Conservation (phyloP, 1,140 invertebrate genomes). For the Gonioctena quinquepunctata region DNA sequence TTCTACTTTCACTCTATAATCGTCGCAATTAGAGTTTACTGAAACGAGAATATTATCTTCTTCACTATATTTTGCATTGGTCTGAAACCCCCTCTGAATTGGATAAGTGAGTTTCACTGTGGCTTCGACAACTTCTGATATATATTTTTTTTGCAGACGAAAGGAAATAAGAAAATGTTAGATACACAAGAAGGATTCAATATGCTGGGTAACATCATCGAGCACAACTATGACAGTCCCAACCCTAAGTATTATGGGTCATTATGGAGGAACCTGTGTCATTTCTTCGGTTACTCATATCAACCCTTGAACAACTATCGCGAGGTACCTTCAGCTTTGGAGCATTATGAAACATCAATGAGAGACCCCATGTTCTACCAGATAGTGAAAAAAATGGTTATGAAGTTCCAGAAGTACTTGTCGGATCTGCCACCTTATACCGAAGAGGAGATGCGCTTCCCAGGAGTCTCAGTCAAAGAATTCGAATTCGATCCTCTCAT, state of each 20-base stretch:
- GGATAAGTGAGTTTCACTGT: too few species aligned
- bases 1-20: too few species aligned
- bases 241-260: constrained; percentile 63
- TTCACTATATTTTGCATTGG: too few species aligned
- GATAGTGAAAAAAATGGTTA: constrained; percentile 61
- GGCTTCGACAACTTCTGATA: background rate
- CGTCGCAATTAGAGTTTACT: too few species aligned
- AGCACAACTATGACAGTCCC: constrained; percentile 58
- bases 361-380: constrained; percentile 71
- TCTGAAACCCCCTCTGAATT: too few species aligned
- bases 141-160: constrained; percentile 26
- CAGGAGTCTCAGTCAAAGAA: constrained; percentile 66
- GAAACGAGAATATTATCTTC: too few species aligned
- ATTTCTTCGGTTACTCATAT: constrained; percentile 39
- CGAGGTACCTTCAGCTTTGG: constrained; percentile 49
- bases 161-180: constrained; percentile 49
- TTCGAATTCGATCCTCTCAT: constrained; percentile 66
- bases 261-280: constrained; percentile 17
- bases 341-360: constrained; percentile 63
- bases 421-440: constrained; percentile 61
- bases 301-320: constrained; percentile 52
- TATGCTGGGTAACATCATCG: constrained; percentile 59
- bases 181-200: constrained; percentile 52
- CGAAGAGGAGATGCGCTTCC: constrained; percentile 62
- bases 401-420: constrained; percentile 55